Base-by-base conservation (phyloP, 2,888 invertebrate genomes). In the Tiphia femorata region DNA sequence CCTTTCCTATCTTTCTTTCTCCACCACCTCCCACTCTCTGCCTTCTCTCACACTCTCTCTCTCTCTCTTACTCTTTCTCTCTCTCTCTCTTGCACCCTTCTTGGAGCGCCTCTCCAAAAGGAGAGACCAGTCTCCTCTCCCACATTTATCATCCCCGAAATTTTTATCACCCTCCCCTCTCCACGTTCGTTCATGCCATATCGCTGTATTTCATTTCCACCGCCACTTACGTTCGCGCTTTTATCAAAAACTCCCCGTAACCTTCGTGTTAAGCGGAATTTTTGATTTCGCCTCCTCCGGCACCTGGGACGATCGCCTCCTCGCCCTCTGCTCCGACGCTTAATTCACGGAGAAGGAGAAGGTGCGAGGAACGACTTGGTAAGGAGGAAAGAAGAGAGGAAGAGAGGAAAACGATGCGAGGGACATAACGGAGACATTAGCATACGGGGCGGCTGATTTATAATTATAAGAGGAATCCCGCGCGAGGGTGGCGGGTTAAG, bases 401-500 rank as follows among this genome's bases (percentile, higher is more conserved):
- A 38, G 8, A 17, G 20, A 38, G 17, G 20, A 1, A 40, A 10
- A 42, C 46, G 52, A 58, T 43, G 54, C 21, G 62, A 73, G 72
- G 72, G 73, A 67, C 73, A 72, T 73, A 70, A 59, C 64, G 61
- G 68, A 62, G 68, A n/a, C n/a, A n/a, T 73, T 73, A 73, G 69
- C 73, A 72, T 73, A 70, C 60, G 64, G 61, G 67, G n/a, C 60
- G 67, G 67, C 64, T 74, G 73, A 74, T 74, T 74, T 74, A 74
- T 74, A 73, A 74, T 74, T 73, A 70, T 66, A 60, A n/a, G 62
- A 54, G 60, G 60, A 33, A 47, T 49, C 51, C 56, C 48, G 48
- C 61, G 61, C 47, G 67, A 58, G n/a, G n/a, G n/a, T n/a, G n/a
- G n/a, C n/a, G n/a, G n/a, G n/a, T n/a, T n/a, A n/a, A n/a, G n/a